A percentile compares a stretch with the other conserved stretches of the same genome.
Evolutionary conservation across 2,888 invertebrate species (phyloP).

Genomic region (Sinopyrophorus schimmeli): DNA sequence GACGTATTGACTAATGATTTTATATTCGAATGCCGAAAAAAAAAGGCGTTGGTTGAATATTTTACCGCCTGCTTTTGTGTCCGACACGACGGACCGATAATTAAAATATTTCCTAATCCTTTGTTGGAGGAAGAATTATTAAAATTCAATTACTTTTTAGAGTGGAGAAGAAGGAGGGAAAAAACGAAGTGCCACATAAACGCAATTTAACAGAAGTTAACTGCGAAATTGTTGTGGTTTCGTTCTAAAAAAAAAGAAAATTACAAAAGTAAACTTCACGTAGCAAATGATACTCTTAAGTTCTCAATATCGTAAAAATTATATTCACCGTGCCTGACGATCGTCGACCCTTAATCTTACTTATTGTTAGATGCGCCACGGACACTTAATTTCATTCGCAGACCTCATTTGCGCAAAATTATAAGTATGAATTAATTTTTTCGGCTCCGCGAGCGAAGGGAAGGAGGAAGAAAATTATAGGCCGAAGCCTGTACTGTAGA

Average conservation of each 20-base stretch:
- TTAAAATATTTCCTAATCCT: conserved; percentile 4
- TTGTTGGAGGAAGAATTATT: neutral
- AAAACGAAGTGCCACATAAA: conserved; percentile 1
- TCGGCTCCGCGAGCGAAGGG: too few species aligned
- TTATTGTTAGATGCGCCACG: conserved; percentile 30
- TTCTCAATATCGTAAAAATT: conserved; percentile 27
- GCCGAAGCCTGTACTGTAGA: too few species aligned
- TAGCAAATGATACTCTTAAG: conserved; percentile 22
- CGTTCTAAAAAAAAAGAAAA: conserved; percentile 31
- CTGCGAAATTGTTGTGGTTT: conserved; percentile 36
- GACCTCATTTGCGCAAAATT: conserved; percentile 22
- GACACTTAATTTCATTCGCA: conserved; percentile 17
- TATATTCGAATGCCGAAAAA: conserved; percentile 41
- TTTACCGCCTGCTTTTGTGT: conserved; percentile 6
- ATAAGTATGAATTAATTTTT: too few species aligned
- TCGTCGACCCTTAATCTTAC: conserved; percentile 28
- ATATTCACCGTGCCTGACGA: conserved; percentile 31
- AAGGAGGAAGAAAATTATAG: too few species aligned
- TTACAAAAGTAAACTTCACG: conserved; percentile 30
- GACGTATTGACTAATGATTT: conserved; percentile 56
- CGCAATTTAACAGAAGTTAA: conserved; percentile 22
- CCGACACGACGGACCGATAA: conserved; percentile 5
- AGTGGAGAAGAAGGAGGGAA: neutral
- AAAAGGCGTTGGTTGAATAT: conserved; percentile 38
- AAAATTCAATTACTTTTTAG: conserved; percentile 4